These are phyloP conservation scores for Micrasema minimum DNA, from an alignment of 1,140 invertebrate species.

Conservation along the genomic window DNA sequence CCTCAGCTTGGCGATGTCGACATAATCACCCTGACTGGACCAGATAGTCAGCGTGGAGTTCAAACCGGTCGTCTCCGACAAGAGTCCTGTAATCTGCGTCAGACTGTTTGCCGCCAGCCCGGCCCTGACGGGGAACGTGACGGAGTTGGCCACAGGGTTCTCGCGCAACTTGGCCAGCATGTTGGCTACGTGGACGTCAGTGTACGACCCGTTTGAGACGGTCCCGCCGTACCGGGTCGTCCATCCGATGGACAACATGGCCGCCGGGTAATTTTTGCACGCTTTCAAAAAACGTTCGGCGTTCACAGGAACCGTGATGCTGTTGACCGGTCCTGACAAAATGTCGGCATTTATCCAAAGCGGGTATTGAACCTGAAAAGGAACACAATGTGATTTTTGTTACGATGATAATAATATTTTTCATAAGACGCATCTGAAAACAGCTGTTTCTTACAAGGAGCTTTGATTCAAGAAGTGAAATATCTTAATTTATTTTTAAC, in stretches of 20 bases:
- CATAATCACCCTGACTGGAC: constrained; percentile 72
- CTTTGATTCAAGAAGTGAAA: too few relatives aligned
- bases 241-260: constrained; percentile 88
- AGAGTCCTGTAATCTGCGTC: constrained; percentile 65
- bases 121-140: constrained; percentile 87
- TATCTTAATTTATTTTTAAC: too few relatives aligned
- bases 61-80: constrained; percentile 61
- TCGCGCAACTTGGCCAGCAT: constrained; percentile 77
- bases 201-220: constrained; percentile 72
- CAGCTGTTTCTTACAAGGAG: too few relatives aligned
- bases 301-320: constrained; percentile 72
- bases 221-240: constrained; percentile 75
- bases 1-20: constrained; percentile 70
- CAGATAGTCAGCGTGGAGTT: constrained; percentile 78
- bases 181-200: constrained; percentile 72
- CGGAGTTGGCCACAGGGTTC: constrained; percentile 69
- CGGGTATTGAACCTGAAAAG: constrained; percentile 74
- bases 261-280: constrained; percentile 70
- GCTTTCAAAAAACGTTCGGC: constrained; percentile 71
- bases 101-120: constrained; percentile 75
- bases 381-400: too few relatives aligned
- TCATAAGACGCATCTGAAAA: too few relatives aligned
- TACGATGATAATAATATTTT: too few relatives aligned
- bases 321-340: constrained; percentile 79
- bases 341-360: constrained; percentile 94